These are phyloP conservation scores for Otolemur crassicaudatus DNA, from an alignment of 2,797 vertebrate genomes.

Conservation along the genomic window DNA sequence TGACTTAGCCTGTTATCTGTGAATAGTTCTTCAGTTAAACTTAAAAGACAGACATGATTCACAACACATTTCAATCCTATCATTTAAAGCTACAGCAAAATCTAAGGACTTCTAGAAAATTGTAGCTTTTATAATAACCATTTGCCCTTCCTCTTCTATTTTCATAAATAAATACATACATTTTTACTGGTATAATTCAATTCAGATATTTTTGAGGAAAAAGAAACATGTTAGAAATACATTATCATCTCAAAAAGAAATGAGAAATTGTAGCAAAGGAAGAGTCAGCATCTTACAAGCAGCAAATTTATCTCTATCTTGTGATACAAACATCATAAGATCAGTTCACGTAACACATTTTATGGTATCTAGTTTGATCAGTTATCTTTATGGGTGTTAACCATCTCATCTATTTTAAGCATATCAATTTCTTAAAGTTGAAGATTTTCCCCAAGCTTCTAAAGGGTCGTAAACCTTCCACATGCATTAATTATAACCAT, in stretches of 20 bases:
- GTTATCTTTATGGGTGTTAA: background rate
- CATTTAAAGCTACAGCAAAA: background rate
- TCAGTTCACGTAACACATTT: background rate
- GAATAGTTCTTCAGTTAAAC: background rate
- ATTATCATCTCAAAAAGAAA: conserved; percentile 12
- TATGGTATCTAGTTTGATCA: background rate
- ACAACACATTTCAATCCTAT: background rate
- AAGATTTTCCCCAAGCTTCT: background rate
- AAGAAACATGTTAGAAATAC: background rate
- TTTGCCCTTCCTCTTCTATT: background rate
- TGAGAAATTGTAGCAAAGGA: background rate
- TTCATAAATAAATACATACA: background rate
- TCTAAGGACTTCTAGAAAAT: conserved; percentile 22
- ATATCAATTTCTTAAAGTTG: background rate
- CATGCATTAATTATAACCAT: background rate
- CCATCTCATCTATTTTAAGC: background rate
- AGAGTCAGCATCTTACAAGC: background rate
- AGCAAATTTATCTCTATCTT: background rate
- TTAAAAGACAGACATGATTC: conserved; percentile 22
- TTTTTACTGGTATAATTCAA: background rate
- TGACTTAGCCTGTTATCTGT: background rate
- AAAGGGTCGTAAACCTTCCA: background rate
- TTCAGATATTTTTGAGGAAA: background rate
- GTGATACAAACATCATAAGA: background rate
- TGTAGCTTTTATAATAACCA: background rate